Evolutionary conservation across 2,113 vertebrate species (phyloP).

Genomic region (Urocynchramus pylzowi): DNA sequence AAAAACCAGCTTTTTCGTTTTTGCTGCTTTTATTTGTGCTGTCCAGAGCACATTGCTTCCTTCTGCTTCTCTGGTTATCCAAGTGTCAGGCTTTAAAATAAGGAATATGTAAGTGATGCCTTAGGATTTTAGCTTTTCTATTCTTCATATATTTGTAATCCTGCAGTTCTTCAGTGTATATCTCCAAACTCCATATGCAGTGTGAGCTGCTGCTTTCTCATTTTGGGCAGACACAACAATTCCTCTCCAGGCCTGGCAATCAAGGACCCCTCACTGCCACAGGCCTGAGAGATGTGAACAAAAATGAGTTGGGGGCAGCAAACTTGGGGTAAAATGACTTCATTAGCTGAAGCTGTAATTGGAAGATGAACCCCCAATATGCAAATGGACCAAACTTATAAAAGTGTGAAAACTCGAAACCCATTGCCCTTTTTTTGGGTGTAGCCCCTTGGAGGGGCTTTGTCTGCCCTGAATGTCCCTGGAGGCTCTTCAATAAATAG

Average conservation of each 20-base stretch:
- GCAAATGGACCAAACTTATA: accelerated
- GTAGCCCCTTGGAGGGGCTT: accelerated
- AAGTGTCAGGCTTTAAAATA: not conserved
- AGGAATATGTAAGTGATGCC: not conserved
- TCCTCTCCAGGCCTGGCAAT: not conserved
- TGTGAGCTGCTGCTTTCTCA: not conserved
- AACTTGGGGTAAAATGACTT: not conserved
- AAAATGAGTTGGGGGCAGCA: not conserved
- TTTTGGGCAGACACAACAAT: not conserved
- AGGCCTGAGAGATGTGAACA: not conserved
- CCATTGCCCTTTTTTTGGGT: not conserved
- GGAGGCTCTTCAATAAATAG: not conserved
- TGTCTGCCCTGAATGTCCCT: accelerated
- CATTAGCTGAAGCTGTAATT: not conserved
- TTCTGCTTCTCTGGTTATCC: not conserved
- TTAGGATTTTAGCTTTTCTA: not conserved
- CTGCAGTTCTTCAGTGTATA: accelerated
- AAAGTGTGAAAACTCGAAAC: accelerated
- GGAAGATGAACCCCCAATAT: not conserved
- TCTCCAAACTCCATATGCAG: not conserved
- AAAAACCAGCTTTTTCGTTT: not conserved
- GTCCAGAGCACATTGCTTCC: not conserved
- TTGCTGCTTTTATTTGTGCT: not conserved
- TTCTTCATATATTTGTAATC: not conserved
- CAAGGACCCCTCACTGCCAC: not conserved